Evolutionary conservation across 2,113 vertebrate genomes (phyloP).

Genomic region (Loxodonta africana): DNA sequence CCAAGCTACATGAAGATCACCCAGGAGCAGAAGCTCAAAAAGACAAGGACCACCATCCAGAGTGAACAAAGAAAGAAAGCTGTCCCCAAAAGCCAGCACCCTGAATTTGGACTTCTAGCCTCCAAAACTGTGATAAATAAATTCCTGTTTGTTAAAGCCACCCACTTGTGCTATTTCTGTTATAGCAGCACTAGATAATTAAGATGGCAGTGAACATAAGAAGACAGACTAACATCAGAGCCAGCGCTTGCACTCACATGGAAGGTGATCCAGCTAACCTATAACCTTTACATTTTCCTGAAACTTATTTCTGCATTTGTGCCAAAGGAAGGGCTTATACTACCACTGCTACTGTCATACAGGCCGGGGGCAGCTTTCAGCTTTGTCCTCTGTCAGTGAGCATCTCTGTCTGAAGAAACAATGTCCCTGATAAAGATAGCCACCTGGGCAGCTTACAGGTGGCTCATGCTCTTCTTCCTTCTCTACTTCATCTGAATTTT

Average conservation of each 20-base stretch:
- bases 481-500: not conserved
- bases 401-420: not conserved
- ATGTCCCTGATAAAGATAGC: not conserved
- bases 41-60: too few species aligned
- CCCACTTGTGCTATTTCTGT: too few species aligned
- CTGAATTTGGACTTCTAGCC: too few species aligned
- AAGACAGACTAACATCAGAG: not conserved
- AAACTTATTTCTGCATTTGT: not conserved
- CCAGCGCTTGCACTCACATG: not conserved
- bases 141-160: too few species aligned
- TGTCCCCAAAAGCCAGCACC: too few species aligned
- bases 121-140: too few species aligned
- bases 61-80: too few species aligned
- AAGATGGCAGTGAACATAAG: not conserved
- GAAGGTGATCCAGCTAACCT: not conserved
- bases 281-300: not conserved
- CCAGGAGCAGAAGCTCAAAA: too few species aligned
- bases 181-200: too few species aligned
- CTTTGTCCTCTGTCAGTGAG: not conserved
- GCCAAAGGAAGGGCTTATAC: not conserved
- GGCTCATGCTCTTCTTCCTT: too few species aligned
- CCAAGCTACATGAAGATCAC: too few species aligned
- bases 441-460: not conserved
- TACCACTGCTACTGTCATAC: not conserved
- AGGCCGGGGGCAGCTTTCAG: not conserved